Evolutionary conservation across 1,140 invertebrate genomes (phyloP), one percentile per base, ranked within the genome.

Genomic region (Drosophila littoralis): DNA sequence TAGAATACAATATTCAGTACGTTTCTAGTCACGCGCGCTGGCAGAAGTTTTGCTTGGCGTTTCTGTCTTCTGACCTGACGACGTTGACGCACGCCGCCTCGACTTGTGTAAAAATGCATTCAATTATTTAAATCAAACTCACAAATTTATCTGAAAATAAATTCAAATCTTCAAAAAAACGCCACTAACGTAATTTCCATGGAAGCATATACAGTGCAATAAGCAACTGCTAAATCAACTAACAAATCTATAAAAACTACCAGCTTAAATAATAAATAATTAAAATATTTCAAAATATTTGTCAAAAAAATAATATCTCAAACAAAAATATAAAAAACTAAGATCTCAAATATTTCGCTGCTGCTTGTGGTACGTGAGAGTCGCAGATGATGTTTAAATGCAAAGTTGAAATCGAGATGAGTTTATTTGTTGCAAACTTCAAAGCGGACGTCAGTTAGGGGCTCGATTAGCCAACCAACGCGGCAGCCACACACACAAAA

Each of bases 21-120:
- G 89, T 89, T 91, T 84, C 84, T 81, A 91, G 88, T 91, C 89
- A 89, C 88, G 78, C 89, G 84, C 84, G 84, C 83, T 89, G 84
- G 79, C 83, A 88, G 83, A 88, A 83, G 83, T 88, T 86, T 86
- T 88, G 68, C 84, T 79, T 83, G 67, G 82, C 84, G 67, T 88
- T 77, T 83, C 72, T 82, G 86, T 74, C 83, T 79, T 61, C 59
- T 71, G 65, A 79, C 57, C 22, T 35, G 52, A 46, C 73, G 69
- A 76, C 74, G 76, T 75, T 81, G 84, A 80, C 73, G 54, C 68
- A 80, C 76, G 84, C 80, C 84, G 77, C 69, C 77, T 83, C 54
- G 75, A 86, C 78, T 86, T 89, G 83, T 89, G 84, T 88, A 88
- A 83, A 86, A 82, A 79, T 70, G 61, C 67, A 79, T 69, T 65